These are phyloP conservation scores for Apis mellifera DNA, from an alignment of 1,140 invertebrate genomes.

Conservation along the genomic window Amel_HAv3.1 CM009938.2:9734501-9735000, in stretches of 20 bases:
- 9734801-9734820: too few relatives aligned
- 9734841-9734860: too few relatives aligned
- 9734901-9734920: too few relatives aligned
- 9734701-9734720: not conserved
- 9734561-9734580: conserved; percentile 25
- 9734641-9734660: conserved; percentile 52
- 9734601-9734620: conserved; percentile 20
- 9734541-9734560: not conserved
- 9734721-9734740: conserved; percentile 50
- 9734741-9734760: conserved; percentile 40
- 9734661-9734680: conserved; percentile 26
- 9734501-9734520: too few relatives aligned
- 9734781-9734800: conserved; percentile 14
- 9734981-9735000: too few relatives aligned
- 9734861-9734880: too few relatives aligned
- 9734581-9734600: conserved; percentile 38
- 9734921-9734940: too few relatives aligned
- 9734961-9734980: too few relatives aligned
- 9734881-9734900: too few relatives aligned
- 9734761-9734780: conserved; percentile 40
- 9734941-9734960: too few relatives aligned
- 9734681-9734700: not conserved
- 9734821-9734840: too few relatives aligned
- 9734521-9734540: not conserved
- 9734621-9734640: conserved; percentile 42